A percentile compares a stretch with the other conserved stretches of the same genome.
These are phyloP conservation scores for Adelosebastes latens DNA, from an alignment of 2,797 vertebrate species.

Conservation along the genomic window DNA sequence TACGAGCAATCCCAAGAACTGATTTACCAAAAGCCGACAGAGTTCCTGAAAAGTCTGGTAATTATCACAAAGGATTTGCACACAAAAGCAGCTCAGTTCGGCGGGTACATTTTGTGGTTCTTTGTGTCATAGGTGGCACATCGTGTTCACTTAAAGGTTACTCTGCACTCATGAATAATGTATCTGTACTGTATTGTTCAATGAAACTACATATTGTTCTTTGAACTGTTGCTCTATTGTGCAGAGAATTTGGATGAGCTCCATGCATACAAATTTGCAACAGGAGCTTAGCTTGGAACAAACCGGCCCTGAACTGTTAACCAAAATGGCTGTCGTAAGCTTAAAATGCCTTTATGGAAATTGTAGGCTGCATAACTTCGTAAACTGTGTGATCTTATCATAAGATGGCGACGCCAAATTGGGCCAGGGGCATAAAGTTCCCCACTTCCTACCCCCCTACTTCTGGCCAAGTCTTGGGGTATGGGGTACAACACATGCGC, in stretches of 20 bases:
- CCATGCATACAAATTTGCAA: background rate
- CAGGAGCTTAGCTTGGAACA: background rate
- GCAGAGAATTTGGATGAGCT: slow-evolving; percentile 13
- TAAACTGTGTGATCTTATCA: too few relatives aligned
- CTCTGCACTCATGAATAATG: slow-evolving; percentile 6
- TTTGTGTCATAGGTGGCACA: background rate
- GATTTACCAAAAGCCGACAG: background rate
- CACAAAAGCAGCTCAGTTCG: background rate
- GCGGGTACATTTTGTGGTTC: background rate
- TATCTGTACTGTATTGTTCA: background rate
- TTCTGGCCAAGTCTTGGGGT: background rate
- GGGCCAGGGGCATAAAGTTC: too few relatives aligned
- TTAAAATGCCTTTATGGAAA: slow-evolving; percentile 1
- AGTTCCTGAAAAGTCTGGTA: background rate
- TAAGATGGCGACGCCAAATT: background rate
- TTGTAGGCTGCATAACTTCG: background rate
- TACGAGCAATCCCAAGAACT: background rate
- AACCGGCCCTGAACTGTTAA: slow-evolving; percentile 7
- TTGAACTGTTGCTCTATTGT: slow-evolving; percentile 11
- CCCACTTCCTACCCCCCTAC: background rate
- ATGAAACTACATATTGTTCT: slow-evolving; percentile 14
- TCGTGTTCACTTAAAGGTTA: slow-evolving; percentile 15
- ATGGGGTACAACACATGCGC: too few relatives aligned
- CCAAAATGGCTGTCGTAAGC: background rate
- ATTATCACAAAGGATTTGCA: slow-evolving; percentile 2